Evolutionary conservation across 2,797 vertebrate species (phyloP), one percentile per base, ranked within the genome.

Genomic region (Typhlichthys subterraneus): DNA sequence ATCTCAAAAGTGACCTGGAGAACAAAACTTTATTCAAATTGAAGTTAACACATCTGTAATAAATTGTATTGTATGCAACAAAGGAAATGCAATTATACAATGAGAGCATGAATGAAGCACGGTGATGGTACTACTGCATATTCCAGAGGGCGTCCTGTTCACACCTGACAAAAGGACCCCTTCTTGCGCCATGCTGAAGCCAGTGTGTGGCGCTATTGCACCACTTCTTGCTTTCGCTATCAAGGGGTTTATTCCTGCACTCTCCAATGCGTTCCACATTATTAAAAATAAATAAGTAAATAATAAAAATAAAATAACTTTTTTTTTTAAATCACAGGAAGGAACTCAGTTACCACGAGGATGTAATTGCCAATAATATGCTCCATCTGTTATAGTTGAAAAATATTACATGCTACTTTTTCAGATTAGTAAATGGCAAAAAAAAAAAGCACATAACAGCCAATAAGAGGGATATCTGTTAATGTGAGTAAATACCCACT

Each of bases 361-460:
- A 81, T 61, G 56, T 59, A 70, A 77, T 77, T 72, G 76, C 66
- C 62, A 77, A 73, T 68, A 77, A 67, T 61, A 70, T 65, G 56
- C 61, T 72, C 76, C 50, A 82, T 77, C 63, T 80, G 69, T 38
- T 38, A 38, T 38, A 38, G 33, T 38, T 6, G 33, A 38, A 38
- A 38, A 38, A 1, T 38, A 38, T 38, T 38, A 1, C 33, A 38
- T 38, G 33, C 33, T 38, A 38, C 23, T 38, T 38, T 38, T 38
- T 38, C 33, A 38, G 8, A 38, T 38, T 38, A 8, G 33, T 38
- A 38, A 38, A 38, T 38, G 33, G 5, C 33, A 23, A 23, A 4
- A 23, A 49, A 49, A 59, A 70, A 59, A 62, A 66, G 75, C 59
- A 45, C 46, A 73, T 46, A 45, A 69, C 65, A 19, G 38, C 8